Evolutionary conservation across 2,113 vertebrate species (phyloP).

Genomic region (Pagrus major): DNA sequence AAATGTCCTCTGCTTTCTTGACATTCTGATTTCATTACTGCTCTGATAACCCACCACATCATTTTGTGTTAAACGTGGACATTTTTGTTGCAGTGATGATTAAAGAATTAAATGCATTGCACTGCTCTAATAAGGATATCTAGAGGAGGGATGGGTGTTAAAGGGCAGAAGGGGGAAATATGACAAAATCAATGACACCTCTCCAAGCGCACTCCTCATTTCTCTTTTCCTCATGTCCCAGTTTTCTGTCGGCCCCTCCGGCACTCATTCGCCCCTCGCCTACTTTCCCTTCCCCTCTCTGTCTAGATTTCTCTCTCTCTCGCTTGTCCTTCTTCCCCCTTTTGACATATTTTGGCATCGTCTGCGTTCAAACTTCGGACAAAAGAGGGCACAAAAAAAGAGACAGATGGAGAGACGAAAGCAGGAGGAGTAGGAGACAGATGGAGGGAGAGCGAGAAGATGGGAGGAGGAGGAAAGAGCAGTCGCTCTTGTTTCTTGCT

Average conservation of each 20-base stretch:
- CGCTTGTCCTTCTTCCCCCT: conserved; percentile 39
- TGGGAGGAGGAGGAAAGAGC: conserved; percentile 77
- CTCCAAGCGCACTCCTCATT: conserved; percentile 33
- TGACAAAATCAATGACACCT: conserved; percentile 63
- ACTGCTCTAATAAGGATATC: conserved; percentile 44
- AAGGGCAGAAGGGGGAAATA: conserved; percentile 33
- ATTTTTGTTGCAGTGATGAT: background rate
- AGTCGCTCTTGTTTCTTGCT: conserved; percentile 76
- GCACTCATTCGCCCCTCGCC: conserved; percentile 55
- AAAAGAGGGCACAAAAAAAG: conserved; percentile 72
- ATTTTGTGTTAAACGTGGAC: background rate
- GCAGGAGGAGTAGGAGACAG: conserved; percentile 74
- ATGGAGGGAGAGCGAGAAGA: conserved; percentile 75
- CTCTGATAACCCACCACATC: background rate
- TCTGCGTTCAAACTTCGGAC: conserved; percentile 65
- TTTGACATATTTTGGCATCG: conserved; percentile 68
- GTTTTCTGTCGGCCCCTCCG: conserved; percentile 30
- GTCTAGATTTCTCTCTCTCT: conserved; percentile 52
- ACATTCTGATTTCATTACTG: background rate
- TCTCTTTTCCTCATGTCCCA: conserved; percentile 61
- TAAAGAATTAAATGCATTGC: background rate
- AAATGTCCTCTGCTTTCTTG: background rate
- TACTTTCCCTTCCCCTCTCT: conserved; percentile 49
- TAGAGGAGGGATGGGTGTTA: conserved; percentile 12
- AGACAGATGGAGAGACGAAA: conserved; percentile 77